These are phyloP conservation scores for Caenorhabditis becei DNA, from an alignment of 2,888 invertebrate genomes.

Conservation along the genomic window DNA sequence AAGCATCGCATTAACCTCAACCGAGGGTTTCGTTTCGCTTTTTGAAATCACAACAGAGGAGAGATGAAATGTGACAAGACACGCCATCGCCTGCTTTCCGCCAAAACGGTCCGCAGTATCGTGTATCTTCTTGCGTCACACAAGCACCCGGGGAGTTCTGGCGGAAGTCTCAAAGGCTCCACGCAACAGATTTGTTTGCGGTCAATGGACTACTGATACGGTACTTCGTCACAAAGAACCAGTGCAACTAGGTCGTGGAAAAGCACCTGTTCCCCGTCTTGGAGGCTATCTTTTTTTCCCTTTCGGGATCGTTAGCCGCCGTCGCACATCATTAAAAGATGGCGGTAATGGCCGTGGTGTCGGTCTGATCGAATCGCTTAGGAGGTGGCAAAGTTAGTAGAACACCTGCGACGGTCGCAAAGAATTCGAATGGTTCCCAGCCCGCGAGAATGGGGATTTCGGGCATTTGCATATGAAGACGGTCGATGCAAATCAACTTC, in stretches of 20 bases:
- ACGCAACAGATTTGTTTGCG: slow-evolving; percentile 48
- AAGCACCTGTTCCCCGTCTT: slow-evolving; percentile 27
- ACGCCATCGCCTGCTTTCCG: slow-evolving; percentile 19
- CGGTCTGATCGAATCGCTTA: slow-evolving; percentile 54
- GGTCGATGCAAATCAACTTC: slow-evolving; percentile 48
- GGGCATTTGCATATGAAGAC: slow-evolving; percentile 54
- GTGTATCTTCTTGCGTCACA: slow-evolving; percentile 50
- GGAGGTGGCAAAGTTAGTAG: slow-evolving; percentile 41
- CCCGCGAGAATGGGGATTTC: slow-evolving; percentile 10
- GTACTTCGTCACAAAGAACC: slow-evolving; percentile 25
- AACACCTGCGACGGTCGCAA: slow-evolving; percentile 42
- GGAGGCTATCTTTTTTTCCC: slow-evolving; percentile 33
- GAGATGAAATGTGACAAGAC: slow-evolving; percentile 11
- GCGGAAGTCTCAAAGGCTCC: slow-evolving; percentile 52
- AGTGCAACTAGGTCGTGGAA: slow-evolving; percentile 1
- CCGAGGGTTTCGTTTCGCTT: slow-evolving; percentile 20
- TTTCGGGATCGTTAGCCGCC: slow-evolving; percentile 49
- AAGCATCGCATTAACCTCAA: slow-evolving; percentile 39
- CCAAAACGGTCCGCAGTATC: slow-evolving; percentile 26
- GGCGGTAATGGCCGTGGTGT: slow-evolving; percentile 34
- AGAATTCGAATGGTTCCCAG: slow-evolving; percentile 45
- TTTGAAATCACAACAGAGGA: slow-evolving; percentile 32
- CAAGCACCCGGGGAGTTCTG: slow-evolving; percentile 20
- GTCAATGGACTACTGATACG: slow-evolving; percentile 47
- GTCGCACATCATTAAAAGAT: slow-evolving; percentile 59